Evolutionary conservation across 1,140 invertebrate species (phyloP).

Genomic region (Oreohelix idahoensis): DNA sequence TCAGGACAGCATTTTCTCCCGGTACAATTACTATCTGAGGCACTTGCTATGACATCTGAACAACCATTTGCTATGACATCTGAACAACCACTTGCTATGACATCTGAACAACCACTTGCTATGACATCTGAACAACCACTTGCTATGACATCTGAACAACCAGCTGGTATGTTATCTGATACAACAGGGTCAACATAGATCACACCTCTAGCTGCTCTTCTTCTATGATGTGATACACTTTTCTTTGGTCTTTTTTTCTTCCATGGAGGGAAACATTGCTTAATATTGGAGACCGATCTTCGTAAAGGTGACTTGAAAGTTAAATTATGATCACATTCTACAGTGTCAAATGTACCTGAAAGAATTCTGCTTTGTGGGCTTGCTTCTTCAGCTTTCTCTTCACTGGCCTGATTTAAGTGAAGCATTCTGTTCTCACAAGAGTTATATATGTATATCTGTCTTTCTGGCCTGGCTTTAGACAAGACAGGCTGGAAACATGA

Average conservation of each 20-base stretch:
- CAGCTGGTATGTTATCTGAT: too few species aligned
- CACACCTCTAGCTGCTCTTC: neutral
- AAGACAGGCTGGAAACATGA: constrained; percentile 51
- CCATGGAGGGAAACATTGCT: too few species aligned
- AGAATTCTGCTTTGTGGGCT: neutral
- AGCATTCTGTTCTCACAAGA: neutral
- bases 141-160: too few species aligned
- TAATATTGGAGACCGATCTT: neutral
- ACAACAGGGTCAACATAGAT: neutral
- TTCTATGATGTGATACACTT: neutral
- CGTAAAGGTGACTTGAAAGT: neutral
- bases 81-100: too few species aligned
- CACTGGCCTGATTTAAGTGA: neutral
- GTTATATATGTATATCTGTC: neutral
- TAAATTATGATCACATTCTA: neutral
- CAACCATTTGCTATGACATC: too few species aligned
- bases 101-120: too few species aligned
- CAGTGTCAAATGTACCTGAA: neutral
- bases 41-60: too few species aligned
- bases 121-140: too few species aligned
- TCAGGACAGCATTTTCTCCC: too few species aligned
- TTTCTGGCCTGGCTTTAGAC: neutral
- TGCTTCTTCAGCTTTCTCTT: neutral
- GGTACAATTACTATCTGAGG: too few species aligned
- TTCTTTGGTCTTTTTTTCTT: neutral